Conservation (phyloP, 2,797 vertebrate genomes). For the Discoglossus pictus region DNA sequence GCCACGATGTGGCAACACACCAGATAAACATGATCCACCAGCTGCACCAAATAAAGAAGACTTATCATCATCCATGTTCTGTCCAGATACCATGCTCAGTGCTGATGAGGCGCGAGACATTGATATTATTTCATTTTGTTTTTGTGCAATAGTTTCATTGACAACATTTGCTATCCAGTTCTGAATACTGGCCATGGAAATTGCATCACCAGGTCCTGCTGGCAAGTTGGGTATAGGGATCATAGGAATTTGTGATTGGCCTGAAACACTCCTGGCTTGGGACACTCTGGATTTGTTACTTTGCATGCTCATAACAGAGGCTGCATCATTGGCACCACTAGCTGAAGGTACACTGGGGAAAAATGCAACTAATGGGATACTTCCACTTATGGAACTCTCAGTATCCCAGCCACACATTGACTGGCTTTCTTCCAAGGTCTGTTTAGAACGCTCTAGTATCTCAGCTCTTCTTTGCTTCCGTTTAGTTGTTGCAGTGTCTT, state of each 20-base stretch:
- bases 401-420: constrained; percentile 85
- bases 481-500: constrained; percentile 75
- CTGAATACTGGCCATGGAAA: constrained; percentile 89
- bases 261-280: constrained; percentile 62
- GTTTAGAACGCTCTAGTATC: constrained; percentile 85
- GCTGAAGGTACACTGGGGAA: constrained; percentile 71
- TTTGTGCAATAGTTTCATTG: constrained; percentile 89
- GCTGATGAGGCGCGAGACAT: constrained; percentile 72
- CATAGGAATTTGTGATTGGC: constrained; percentile 56
- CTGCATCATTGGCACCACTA: constrained; percentile 72
- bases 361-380: constrained; percentile 85
- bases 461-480: constrained; percentile 85
- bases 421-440: constrained; percentile 89
- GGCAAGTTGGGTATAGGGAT: constrained; percentile 69
- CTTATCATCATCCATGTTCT: constrained; percentile 74
- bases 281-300: constrained; percentile 76
- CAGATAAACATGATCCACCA: constrained; percentile 70
- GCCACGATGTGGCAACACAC: constrained; percentile 56
- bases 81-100: constrained; percentile 59
- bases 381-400: constrained; percentile 73
- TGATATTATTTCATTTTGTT: constrained; percentile 84
- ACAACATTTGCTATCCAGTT: constrained; percentile 94
- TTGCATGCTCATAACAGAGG: constrained; percentile 78
- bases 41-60: constrained; percentile 72
- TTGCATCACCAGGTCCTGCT: constrained; percentile 80